These are phyloP conservation scores for Lamprotornis superbus DNA, from an alignment of 2,113 vertebrate genomes.

Conservation along the genomic window DNA sequence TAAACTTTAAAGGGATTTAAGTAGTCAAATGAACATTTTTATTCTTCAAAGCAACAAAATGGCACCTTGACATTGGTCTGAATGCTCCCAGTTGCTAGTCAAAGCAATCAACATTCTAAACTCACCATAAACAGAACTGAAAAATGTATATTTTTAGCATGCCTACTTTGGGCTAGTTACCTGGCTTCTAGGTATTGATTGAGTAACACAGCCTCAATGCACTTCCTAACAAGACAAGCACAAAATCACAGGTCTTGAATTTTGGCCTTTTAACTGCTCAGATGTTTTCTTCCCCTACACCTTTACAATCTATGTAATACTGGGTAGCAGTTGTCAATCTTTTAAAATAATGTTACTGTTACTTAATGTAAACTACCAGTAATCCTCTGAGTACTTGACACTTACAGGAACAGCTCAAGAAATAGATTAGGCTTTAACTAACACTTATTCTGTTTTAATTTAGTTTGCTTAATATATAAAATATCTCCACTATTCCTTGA, in stretches of 20 bases:
- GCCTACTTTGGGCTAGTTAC: background rate
- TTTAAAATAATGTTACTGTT: background rate
- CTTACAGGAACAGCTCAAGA: background rate
- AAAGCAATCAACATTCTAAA: background rate
- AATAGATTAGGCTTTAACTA: background rate
- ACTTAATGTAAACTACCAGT: background rate
- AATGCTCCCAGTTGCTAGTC: background rate
- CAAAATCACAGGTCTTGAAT: background rate
- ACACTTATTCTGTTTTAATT: background rate
- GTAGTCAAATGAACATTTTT: background rate
- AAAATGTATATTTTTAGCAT: background rate
- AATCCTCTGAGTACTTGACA: background rate
- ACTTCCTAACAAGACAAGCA: background rate
- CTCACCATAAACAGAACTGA: background rate
- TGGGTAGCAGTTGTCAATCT: background rate
- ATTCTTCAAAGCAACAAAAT: background rate
- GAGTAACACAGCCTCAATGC: background rate
- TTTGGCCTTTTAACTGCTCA: background rate
- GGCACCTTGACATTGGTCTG: background rate
- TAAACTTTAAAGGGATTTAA: background rate
- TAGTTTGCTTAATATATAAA: background rate
- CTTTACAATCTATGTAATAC: background rate
- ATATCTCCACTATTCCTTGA: background rate
- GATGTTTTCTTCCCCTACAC: background rate
- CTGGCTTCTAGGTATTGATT: background rate